These are phyloP conservation scores for Chymomyza fuscimana DNA, from an alignment of 2,888 invertebrate genomes.

Conservation along the genomic window DNA sequence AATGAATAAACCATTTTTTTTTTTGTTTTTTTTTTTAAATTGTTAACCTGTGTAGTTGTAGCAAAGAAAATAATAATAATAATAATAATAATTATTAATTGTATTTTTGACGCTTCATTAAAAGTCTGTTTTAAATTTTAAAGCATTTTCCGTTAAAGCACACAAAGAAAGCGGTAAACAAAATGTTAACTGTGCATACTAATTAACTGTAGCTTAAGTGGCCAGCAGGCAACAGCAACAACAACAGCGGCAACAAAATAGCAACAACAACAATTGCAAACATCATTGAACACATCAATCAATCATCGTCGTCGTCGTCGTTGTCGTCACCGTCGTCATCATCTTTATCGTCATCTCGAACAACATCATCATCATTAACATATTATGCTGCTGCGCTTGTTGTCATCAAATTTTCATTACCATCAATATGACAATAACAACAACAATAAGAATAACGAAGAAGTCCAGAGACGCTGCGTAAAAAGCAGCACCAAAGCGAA, in stretches of 20 bases:
- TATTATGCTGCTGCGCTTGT: not conserved
- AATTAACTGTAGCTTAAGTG: slow-evolving; percentile 1
- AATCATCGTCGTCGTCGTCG: not conserved
- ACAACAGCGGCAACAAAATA: not conserved
- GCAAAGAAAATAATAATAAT: too few species aligned
- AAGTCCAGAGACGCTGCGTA: not conserved
- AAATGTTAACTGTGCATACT: not conserved
- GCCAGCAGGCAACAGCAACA: not conserved
- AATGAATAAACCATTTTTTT: too few species aligned
- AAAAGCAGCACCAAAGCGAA: not conserved
- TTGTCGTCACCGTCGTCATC: not conserved
- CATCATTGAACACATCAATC: slow-evolving; percentile 4
- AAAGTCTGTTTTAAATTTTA: not conserved
- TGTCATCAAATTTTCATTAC: not conserved
- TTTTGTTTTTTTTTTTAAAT: too few species aligned
- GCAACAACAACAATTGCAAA: not conserved
- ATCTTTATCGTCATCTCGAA: not conserved
- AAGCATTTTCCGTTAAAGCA: not conserved
- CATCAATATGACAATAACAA: not conserved
- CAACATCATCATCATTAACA: not conserved
- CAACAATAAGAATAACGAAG: too few species aligned
- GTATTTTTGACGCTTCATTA: not conserved
- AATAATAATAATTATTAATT: not conserved
- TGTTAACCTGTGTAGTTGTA: too few species aligned
- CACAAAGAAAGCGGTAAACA: not conserved